Base-by-base conservation (phyloP, 2,113 vertebrate genomes). In the Leptobrachium ailaonicum region DNA sequence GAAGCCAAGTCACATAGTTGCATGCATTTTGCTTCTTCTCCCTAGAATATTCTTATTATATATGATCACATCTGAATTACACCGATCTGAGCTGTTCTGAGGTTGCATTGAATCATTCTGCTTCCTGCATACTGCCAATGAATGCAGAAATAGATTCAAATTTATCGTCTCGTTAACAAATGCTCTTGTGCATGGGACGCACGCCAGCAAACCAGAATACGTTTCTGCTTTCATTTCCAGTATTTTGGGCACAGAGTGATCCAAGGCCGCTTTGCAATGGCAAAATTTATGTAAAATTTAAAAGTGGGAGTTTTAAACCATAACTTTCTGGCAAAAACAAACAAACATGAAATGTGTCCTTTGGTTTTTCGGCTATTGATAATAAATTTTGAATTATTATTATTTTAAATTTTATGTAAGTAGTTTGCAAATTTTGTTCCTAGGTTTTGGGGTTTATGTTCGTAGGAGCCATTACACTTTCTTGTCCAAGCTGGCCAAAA, bases 101-200 rank as follows among this genome's bases (percentile, higher is more conserved):
- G 56, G 2, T 60, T 60, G 56, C 56, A 60, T 60, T 60, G 56
- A 60, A 60, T 60, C 56, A 60, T 3, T 60, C 56, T 13, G 56
- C 56, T 60, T 14, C 13, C 56, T 60, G 13, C 56, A 60, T 11
- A 13, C 56, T 60, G 56, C 8, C 11, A 60, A 14, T 14, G 2
- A 60, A 14, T 60, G 56, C 56, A 60, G 56, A 60, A 60, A 60
- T 60, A 14, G 56, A 11, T 60, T 60, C 56, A 13, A 60, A 60
- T 60, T 60, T 60, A 60, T 60, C 13, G 56, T 60, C 56, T 60
- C 56, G 13, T 60, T 60, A 60, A 60, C 56, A 60, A 60, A 60
- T 14, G 56, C 56, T 3, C 10, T 60, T 60, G 56, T 13, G 56
- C 56, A 60, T 14, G 56, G 56, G 56, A 60, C 13, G 13, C 3